phyloP scores from a whole-genome alignment of 2,797 vertebrate genomes.

The Cichlasoma orientale region DNA sequence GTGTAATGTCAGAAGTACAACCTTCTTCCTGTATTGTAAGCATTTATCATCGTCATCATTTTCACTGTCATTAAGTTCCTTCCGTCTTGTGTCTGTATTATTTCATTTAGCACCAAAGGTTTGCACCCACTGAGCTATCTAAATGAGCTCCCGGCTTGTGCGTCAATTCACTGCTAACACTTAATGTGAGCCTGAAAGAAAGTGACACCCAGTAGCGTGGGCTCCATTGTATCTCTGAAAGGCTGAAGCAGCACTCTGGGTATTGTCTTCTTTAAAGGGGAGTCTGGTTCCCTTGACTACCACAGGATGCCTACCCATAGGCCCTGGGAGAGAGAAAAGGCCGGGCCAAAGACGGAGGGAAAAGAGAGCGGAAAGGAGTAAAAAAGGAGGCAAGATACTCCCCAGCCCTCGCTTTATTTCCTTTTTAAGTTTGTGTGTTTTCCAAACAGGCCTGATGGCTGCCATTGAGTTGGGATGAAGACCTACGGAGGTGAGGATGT shows the following conservation, averaged over 20 bases:
- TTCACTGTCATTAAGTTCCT: slow-evolving; percentile 24
- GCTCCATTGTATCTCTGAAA: slow-evolving; percentile 75
- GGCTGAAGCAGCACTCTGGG: slow-evolving; percentile 60
- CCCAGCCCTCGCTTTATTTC: slow-evolving; percentile 45
- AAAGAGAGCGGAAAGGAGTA: slow-evolving; percentile 54
- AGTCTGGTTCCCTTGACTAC: slow-evolving; percentile 80
- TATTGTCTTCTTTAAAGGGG: slow-evolving; percentile 79
- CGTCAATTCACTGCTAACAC: slow-evolving; percentile 56
- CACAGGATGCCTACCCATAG: slow-evolving; percentile 73
- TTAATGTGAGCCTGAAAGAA: slow-evolving; percentile 67
- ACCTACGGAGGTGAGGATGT: slow-evolving; percentile 66
- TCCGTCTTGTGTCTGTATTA: slow-evolving; percentile 28
- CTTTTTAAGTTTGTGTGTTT: slow-evolving; percentile 52
- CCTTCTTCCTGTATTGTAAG: neutral
- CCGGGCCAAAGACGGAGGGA: slow-evolving; percentile 62
- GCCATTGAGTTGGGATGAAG: slow-evolving; percentile 44
- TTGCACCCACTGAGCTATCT: slow-evolving; percentile 49
- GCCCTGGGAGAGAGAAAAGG: slow-evolving; percentile 65
- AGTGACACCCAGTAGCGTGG: slow-evolving; percentile 76
- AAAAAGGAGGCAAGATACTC: slow-evolving; percentile 54
- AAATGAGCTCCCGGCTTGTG: slow-evolving; percentile 46
- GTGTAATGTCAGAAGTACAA: neutral
- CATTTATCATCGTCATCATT: slow-evolving; percentile 6
- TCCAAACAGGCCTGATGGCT: slow-evolving; percentile 51
- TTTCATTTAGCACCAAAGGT: slow-evolving; percentile 31